These are phyloP conservation scores for Zygogramma bicolorata DNA, from an alignment of 2,888 invertebrate genomes.

Conservation along the genomic window DNA sequence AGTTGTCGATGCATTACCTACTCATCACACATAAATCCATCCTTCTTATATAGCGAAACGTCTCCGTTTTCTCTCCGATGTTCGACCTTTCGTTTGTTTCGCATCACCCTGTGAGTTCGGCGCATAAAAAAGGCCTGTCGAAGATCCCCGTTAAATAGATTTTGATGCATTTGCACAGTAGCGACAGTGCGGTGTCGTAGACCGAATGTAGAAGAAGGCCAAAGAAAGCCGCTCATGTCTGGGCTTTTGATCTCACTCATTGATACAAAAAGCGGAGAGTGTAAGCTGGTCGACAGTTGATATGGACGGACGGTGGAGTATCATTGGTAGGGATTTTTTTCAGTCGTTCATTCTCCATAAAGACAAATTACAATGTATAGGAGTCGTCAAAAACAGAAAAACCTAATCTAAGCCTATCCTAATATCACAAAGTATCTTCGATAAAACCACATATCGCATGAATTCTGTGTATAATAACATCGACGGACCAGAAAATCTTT, in stretches of 20 bases:
- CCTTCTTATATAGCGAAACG: too few species aligned
- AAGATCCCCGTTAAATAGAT: constrained; percentile 8
- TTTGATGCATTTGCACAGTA: constrained; percentile 9
- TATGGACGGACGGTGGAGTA: not conserved
- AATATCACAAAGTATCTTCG: too few species aligned
- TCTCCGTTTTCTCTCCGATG: not conserved
- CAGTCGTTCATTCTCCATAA: too few species aligned
- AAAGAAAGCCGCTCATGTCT: constrained; percentile 53
- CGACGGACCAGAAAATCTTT: too few species aligned
- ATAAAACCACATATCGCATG: too few species aligned
- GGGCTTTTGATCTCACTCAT: constrained; percentile 56
- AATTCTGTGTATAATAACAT: too few species aligned
- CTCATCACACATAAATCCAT: too few species aligned
- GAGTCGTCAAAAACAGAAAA: too few species aligned
- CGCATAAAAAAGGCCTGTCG: constrained; percentile 8
- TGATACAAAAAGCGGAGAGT: constrained; percentile 60
- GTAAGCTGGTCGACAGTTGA: not conserved
- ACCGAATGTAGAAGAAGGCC: constrained; percentile 13
- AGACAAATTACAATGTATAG: too few species aligned
- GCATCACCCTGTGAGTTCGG: constrained; percentile 1
- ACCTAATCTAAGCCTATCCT: too few species aligned
- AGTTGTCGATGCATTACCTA: too few species aligned
- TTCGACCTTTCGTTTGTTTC: not conserved
- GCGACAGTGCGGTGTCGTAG: constrained; percentile 12
- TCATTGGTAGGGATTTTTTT: too few species aligned